Evolutionary conservation across 1,140 invertebrate genomes (phyloP), one percentile per base, ranked within the genome.

Genomic region (Listronotus oregonensis): DNA sequence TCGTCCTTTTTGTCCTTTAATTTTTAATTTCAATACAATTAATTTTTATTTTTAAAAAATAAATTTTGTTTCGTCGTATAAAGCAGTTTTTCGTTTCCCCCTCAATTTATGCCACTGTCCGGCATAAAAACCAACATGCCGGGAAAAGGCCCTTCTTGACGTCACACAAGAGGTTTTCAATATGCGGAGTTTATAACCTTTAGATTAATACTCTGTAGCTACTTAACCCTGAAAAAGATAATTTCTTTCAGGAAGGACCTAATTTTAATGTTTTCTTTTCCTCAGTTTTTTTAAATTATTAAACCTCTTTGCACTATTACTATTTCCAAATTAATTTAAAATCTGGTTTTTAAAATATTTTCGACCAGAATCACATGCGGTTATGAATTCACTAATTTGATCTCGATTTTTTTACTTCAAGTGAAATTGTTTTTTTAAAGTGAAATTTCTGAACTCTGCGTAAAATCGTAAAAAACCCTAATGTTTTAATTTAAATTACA

Each of bases 311-410:
- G 44, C 15, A 17, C 2, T 17, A 10, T 18, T 47, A 18, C n/a
- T 15, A 18, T 47, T 47, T 47, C 44, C 44, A 47, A 47, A 47
- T 47, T 47, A 47, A 47, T 17, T 6, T 5, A 47, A 47, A 47
- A 47, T 47, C 42, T 43, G 42, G 42, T 43, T 34, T 34, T 12
- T 7, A 43, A 12, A 43, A n/a, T 39, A 17, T 47, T 47, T 15
- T 3, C 44, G 17, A 17, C n/a, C 12, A 17, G 18, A 17, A 17
- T 47, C 14, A 43, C 14, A 47, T 47, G 17, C 18, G 44, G 17
- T 15, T 47, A 15, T 47, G 44, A 47, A 47, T 18, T 14, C 17
- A 47, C 44, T 47, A 47, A 47, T 47, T 47, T 47, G 44, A 7
- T 47, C 44, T 47, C 44, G 44, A 47, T 47, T 47, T 47, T 47